Evolutionary conservation across 2,888 invertebrate genomes (phyloP), one percentile per base, ranked within the genome.

Genomic region (Agrochola lychnidis): DNA sequence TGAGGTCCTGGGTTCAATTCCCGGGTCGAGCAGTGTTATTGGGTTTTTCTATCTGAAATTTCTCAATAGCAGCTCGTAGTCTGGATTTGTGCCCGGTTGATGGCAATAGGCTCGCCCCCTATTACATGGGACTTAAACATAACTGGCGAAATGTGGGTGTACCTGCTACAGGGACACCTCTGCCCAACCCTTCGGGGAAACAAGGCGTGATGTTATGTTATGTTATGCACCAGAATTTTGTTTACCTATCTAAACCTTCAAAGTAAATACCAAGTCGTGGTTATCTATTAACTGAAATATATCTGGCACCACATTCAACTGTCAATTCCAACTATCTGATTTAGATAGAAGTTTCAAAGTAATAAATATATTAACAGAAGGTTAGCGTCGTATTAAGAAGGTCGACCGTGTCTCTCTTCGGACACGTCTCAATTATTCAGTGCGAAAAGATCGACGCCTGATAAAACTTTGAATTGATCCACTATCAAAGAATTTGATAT

Each of bases 271-370:
- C 36, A 78, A 86, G 61, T 72, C 48, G 59, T 57, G 30, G 48
- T 70, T 67, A 64, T 78, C 45, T 68, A 74, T 76, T 78, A 69
- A 64, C 42, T 63, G 64, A 76, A 73, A 72, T 76, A 81, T 72
- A 78, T 77, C 62, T 40, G 85, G 64, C 82, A 80, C 77, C 87
- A 82, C 76, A 87, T 82, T 87, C 73, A 79, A 64, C 89, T 92
- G 93, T 91, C 92, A 92, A 92, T 91, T 91, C 90, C 77, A 88
- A 85, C 86, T 89, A 87, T 88, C 84, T 82, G 79, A 89, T 89
- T 90, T 86, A 78, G 84, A 84, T 85, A 88, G 84, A 84, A 90
- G 87, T 91, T 90, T 77, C 84, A 30, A 82, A 85, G 81, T 88
- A 80, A 84, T 89, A 89, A 91, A 92, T 92, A 90, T 85, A 89